These are phyloP conservation scores for Luehdorfia chinensis DNA, from an alignment of 1,140 invertebrate genomes.

Conservation along the genomic window DNA sequence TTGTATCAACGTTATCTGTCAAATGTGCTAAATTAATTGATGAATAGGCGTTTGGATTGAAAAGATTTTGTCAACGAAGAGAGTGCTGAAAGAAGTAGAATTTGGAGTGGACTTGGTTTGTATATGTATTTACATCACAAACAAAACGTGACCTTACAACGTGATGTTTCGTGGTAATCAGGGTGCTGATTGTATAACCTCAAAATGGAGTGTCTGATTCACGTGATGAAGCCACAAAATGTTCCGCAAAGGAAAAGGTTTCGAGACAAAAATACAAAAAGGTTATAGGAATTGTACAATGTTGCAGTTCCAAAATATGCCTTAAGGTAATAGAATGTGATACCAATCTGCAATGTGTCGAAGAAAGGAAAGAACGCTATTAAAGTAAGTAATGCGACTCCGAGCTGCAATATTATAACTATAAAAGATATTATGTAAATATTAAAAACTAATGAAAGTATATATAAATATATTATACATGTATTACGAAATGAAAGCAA, in stretches of 20 bases:
- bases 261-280: no score
- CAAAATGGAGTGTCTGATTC: no score
- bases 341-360: constrained; percentile 19
- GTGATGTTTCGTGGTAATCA: no score
- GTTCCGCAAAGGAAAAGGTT: no score
- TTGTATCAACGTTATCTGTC: constrained; percentile 1
- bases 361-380: constrained; percentile 27
- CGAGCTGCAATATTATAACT: constrained; percentile 74
- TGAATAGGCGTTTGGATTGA: not conserved
- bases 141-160: no score
- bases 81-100: no score
- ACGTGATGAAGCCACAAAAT: no score
- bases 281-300: no score
- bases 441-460: constrained; percentile 51
- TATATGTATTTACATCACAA: no score
- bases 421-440: constrained; percentile 69
- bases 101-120: no score
- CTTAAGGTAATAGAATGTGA: constrained; percentile 28
- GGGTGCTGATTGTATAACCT: no score
- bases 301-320: constrained; percentile 3
- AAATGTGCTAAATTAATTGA: constrained; percentile 7
- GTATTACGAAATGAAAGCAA: constrained; percentile 56
- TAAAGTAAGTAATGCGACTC: constrained; percentile 48
- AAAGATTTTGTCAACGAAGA: no score
- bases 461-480: constrained; percentile 53